Evolutionary conservation across 2,113 vertebrate species (phyloP).

Genomic region (Coracopsis vasa): DNA sequence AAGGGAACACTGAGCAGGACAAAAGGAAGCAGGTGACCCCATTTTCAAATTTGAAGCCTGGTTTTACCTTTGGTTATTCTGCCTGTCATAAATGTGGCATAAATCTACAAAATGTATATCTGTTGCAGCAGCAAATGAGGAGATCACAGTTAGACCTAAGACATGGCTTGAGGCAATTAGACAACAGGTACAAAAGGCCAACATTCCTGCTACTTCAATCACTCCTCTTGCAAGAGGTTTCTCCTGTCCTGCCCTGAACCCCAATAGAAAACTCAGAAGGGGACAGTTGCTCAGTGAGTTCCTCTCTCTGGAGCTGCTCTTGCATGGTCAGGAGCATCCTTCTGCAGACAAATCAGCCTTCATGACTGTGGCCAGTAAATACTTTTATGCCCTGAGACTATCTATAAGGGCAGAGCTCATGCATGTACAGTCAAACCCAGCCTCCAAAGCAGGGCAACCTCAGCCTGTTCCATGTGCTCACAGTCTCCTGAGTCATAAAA

Average conservation of each 20-base stretch:
- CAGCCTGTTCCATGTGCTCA: background rate
- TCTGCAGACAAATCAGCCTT: background rate
- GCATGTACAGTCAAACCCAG: background rate
- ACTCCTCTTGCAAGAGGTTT: background rate
- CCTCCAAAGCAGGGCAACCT: background rate
- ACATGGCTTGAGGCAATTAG: too few species aligned
- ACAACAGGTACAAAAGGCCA: accelerated
- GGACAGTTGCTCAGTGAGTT: background rate
- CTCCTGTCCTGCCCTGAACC: background rate
- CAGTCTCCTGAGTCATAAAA: background rate
- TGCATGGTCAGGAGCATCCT: background rate
- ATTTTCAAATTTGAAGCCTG: background rate
- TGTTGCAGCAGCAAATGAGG: background rate
- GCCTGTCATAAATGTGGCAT: background rate
- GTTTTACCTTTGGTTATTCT: background rate
- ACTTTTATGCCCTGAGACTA: background rate
- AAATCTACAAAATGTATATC: background rate
- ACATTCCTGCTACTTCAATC: background rate
- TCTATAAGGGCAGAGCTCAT: background rate
- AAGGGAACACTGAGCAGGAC: background rate
- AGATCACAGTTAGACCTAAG: background rate
- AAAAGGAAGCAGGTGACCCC: background rate
- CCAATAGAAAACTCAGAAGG: background rate
- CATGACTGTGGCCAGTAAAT: too few species aligned
- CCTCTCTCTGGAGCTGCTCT: background rate